A percentile compares a stretch with the other conserved stretches of the same genome.
phyloP scores from a whole-genome alignment of 1,140 invertebrate genomes.

The Delia radicum region DNA sequence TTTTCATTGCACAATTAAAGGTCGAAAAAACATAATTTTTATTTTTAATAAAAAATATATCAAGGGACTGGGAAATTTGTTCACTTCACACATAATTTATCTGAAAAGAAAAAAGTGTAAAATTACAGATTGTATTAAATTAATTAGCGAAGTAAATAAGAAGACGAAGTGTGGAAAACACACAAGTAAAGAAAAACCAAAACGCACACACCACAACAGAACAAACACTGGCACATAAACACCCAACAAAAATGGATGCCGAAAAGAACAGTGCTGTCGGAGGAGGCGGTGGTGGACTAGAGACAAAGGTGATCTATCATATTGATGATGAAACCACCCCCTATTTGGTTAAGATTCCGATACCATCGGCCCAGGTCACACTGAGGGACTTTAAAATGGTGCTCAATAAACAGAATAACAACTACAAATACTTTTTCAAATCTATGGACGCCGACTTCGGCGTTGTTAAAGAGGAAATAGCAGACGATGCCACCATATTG shows the following conservation, averaged over 20 bases:
- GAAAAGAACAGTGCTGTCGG: conserved; percentile 35
- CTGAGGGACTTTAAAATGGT: conserved; percentile 98
- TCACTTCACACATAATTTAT: too few species aligned
- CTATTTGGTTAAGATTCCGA: conserved; percentile 95
- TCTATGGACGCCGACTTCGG: conserved; percentile 99
- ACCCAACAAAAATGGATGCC: conserved; percentile 40
- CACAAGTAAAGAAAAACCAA: not conserved
- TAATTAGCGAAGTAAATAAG: too few species aligned
- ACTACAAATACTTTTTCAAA: conserved; percentile 97
- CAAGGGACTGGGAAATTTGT: too few species aligned
- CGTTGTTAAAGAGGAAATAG: conserved; percentile 81
- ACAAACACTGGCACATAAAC: conserved; percentile 22
- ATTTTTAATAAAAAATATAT: too few species aligned
- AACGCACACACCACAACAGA: not conserved
- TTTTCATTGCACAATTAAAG: too few species aligned
- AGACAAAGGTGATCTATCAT: conserved; percentile 99
- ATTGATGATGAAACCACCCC: conserved; percentile 99
- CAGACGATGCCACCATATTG: conserved; percentile 92
- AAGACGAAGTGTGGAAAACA: too few species aligned
- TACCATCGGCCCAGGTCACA: conserved; percentile 93
- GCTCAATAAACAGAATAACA: conserved; percentile 92
- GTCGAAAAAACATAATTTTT: too few species aligned
- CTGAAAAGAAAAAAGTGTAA: too few species aligned
- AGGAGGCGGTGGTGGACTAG: conserved; percentile 54
- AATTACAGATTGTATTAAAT: too few species aligned